Percentiles rank a stretch among this genome's conserved stretches.
phyloP scores from a whole-genome alignment of 92 coral and sea anemone genomes.

The Montipora capitata region DNA sequence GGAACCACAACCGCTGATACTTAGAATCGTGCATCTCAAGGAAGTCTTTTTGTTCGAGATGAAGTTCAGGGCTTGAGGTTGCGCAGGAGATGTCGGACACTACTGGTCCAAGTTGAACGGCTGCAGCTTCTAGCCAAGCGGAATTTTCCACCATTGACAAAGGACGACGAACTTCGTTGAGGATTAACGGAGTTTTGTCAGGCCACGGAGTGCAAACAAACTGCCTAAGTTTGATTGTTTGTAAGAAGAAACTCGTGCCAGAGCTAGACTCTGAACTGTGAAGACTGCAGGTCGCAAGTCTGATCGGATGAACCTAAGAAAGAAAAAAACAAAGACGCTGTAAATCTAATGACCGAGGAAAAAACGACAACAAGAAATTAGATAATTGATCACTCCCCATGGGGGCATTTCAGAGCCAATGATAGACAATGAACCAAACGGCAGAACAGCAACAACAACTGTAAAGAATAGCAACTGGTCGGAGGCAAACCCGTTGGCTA shows the following conservation, averaged over 20 bases:
- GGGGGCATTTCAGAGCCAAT: no score
- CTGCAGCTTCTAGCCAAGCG: conserved; percentile 95
- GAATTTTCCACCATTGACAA: conserved; percentile 86
- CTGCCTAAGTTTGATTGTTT: conserved; percentile 91
- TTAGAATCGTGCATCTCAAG: conserved; percentile 90
- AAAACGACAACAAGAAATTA: no score
- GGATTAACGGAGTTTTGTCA: conserved; percentile 63
- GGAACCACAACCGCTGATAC: conserved; percentile 94
- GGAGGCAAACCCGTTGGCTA: no score
- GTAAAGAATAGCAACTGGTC: no score
- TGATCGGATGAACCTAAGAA: conserved; percentile 85
- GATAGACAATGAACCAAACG: no score
- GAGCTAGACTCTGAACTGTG: conserved; percentile 84
- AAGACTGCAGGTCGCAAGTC: conserved; percentile 94
- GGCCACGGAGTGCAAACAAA: conserved; percentile 91
- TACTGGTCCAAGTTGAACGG: conserved; percentile 90
- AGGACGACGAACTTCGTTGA: conserved; percentile 84
- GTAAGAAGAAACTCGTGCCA: conserved; percentile 88
- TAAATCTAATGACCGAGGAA: no score
- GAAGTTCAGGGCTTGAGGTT: conserved; percentile 59
- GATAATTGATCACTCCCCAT: no score
- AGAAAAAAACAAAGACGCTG: background rate
- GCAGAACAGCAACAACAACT: no score
- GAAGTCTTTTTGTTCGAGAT: conserved; percentile 88
- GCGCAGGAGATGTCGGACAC: conserved; percentile 91